These are phyloP conservation scores for Oligia fasciuncula DNA, from an alignment of 2,888 invertebrate species.

Conservation along the genomic window DNA sequence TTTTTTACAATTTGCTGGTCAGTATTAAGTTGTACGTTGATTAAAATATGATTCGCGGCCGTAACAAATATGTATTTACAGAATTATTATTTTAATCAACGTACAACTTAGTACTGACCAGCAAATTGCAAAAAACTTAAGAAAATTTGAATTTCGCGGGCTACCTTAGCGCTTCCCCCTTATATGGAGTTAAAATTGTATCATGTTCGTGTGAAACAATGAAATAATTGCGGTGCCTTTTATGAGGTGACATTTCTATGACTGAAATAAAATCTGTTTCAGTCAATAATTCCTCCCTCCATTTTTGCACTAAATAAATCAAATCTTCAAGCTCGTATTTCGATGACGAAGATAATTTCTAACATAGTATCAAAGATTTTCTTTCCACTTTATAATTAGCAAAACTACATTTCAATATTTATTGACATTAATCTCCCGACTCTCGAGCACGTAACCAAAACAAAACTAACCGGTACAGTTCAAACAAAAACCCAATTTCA, in stretches of 20 bases:
- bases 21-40: no score
- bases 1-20: no score
- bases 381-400: not conserved
- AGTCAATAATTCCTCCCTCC: no score
- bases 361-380: not conserved
- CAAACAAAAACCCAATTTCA: constrained; percentile 55
- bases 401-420: not conserved
- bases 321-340: no score
- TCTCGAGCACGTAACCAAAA: constrained; percentile 16
- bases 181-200: not conserved
- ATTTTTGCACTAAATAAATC: not conserved
- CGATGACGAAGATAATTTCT: no score
- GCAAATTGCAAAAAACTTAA: no score
- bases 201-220: not conserved
- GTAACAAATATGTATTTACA: no score
- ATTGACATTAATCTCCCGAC: constrained; percentile 2
- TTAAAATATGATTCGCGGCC: no score
- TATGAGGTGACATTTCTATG: not conserved
- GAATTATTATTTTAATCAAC: no score
- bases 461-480: constrained; percentile 39
- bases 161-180: no score
- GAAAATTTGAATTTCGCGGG: no score
- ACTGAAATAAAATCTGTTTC: not conserved
- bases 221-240: not conserved
- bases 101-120: no score